Percentiles rank a stretch among this genome's conserved stretches.
Evolutionary conservation across 2,113 vertebrate genomes (phyloP).

Genomic region (Chaetura pelagica): DNA sequence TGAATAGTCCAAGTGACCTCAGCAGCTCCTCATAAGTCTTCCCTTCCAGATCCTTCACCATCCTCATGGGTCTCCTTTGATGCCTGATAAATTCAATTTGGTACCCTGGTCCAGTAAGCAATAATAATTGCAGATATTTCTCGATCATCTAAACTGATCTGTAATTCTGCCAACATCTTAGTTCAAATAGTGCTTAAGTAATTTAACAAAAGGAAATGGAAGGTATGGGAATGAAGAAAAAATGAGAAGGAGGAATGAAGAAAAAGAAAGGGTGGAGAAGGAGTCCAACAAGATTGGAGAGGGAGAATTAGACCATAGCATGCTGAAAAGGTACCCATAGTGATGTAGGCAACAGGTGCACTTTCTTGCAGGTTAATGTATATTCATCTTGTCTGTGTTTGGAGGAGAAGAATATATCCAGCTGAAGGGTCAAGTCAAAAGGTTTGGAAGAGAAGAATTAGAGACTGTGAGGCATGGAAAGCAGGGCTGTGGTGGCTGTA

Average conservation of each 20-base stretch:
- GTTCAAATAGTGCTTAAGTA: background rate
- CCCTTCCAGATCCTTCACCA: no score
- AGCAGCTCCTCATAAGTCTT: no score
- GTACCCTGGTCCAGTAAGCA: background rate
- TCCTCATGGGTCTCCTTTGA: no score
- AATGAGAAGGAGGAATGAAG: background rate
- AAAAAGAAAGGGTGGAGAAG: background rate
- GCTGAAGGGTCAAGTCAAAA: background rate
- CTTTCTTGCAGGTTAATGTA: background rate
- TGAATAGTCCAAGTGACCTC: no score
- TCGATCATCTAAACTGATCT: background rate
- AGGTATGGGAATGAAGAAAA: background rate
- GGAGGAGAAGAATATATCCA: background rate
- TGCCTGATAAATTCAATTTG: background rate
- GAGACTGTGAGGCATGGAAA: background rate
- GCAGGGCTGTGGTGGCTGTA: rapidly evolving
- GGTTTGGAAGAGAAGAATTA: background rate
- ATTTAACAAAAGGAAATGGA: background rate
- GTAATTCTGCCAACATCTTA: background rate
- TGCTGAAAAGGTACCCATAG: background rate
- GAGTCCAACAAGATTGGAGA: background rate
- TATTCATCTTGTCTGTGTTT: background rate
- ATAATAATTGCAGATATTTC: background rate
- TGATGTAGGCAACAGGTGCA: background rate
- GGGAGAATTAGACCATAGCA: background rate